Evolutionary conservation across 2,797 vertebrate species (phyloP).

Genomic region (Oceanodroma leucorhoa): DNA sequence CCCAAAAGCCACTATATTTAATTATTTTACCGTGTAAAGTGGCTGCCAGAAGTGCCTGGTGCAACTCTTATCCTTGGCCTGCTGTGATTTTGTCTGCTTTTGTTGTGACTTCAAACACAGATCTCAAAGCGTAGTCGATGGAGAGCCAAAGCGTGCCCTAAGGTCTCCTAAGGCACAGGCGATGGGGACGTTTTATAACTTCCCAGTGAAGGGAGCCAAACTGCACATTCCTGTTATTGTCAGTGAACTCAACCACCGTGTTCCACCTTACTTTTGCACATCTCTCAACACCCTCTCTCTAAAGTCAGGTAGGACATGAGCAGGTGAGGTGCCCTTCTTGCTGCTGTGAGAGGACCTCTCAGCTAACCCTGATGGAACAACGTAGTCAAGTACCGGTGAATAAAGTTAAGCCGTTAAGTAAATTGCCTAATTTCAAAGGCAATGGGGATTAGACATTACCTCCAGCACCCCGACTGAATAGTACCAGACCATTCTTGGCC

Average conservation of each 20-base stretch:
- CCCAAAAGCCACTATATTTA: not conserved
- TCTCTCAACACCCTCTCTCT: not conserved
- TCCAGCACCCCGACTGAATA: not conserved
- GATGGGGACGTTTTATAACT: not conserved
- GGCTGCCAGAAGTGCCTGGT: not conserved
- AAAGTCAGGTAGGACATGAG: not conserved
- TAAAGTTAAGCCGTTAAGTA: not conserved
- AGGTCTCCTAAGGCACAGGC: not conserved
- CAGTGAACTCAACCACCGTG: not conserved
- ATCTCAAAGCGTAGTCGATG: not conserved
- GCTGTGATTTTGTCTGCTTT: not conserved
- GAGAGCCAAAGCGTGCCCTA: not conserved
- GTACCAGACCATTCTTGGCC: fast-evolving
- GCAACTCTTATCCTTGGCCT: not conserved
- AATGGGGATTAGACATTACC: not conserved
- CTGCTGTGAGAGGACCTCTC: not conserved
- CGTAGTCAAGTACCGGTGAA: not conserved
- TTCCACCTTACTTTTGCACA: not conserved
- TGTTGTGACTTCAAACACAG: not conserved
- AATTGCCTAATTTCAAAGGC: not conserved
- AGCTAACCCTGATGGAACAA: not conserved
- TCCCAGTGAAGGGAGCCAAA: not conserved
- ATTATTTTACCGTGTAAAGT: not conserved
- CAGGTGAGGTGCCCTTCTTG: not conserved
- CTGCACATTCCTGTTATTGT: not conserved